Evolutionary conservation across 2,888 invertebrate genomes (phyloP), one percentile per base, ranked within the genome.

Genomic region (Strigamia maritima): DNA sequence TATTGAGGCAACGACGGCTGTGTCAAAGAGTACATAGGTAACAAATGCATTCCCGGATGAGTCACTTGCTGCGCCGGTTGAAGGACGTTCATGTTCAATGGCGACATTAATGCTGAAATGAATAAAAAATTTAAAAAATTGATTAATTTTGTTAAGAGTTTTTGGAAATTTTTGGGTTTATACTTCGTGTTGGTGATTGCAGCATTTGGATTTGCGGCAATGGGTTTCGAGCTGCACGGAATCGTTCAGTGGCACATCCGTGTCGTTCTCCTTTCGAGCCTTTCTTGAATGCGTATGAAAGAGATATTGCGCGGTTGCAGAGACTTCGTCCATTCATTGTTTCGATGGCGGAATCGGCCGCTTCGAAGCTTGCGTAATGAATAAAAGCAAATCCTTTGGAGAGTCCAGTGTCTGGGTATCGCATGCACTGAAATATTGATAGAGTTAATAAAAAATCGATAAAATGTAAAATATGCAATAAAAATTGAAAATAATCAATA

Each of bases 301-400:
- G 98, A 0, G 97, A 96, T 83, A 99, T 99, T 0, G 99, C 96
- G 82, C 99, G 89, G 86, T 99, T 99, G 85, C 98, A 99, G 2
- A 99, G 89, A 86, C 98, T 98, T 85, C 99, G 99, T 12, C 99
- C 98, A 86, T 99, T 99, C 99, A 99, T 99, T 0, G 99, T 98
- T 87, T 99, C 98, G 84, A 99, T 97, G 0, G 98, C 95, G 0
- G 98, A 97, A 86, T 99, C 99, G 0, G 98, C 98, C 0, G 99
- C 98, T 85, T 99, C 99, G 85, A 99, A 99, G 82, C 97, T 98
- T 0, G 98, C 99, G 87, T 98, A 99, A 87, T 99, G 99, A 80
- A 99, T 97, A 85, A 99, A 99, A 0, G 99, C 99, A 86, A 97
- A 99, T 0, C 99, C 99, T 87, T 99, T 99, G 0, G 98, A 98